These are phyloP conservation scores for Pyrgilauda ruficollis DNA, from an alignment of 2,113 vertebrate species.

Conservation along the genomic window DNA sequence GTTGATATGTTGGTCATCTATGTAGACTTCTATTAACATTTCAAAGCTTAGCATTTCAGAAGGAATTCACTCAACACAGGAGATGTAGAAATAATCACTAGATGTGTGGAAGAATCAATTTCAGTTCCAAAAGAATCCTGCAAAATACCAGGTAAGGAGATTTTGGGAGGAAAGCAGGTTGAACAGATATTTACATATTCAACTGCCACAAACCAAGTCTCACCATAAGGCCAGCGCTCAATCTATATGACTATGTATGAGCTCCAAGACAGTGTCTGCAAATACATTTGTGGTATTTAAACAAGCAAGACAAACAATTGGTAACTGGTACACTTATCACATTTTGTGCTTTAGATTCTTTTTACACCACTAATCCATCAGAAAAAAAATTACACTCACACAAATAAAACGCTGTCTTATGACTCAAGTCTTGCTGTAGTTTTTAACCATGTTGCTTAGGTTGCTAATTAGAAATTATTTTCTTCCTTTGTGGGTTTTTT, in stretches of 20 bases:
- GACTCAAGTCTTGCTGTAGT: neutral
- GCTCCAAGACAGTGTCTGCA: neutral
- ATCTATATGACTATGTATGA: neutral
- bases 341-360: neutral
- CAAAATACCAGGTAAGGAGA: neutral
- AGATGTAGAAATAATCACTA: neutral
- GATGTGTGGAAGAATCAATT: neutral
- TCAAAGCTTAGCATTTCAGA: neutral
- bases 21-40: neutral
- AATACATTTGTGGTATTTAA: neutral
- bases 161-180: fast-evolving
- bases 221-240: neutral
- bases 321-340: neutral
- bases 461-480: neutral
- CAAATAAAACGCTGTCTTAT: neutral
- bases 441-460: neutral
- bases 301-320: neutral
- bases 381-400: neutral
- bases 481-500: neutral
- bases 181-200: neutral
- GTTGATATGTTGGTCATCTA: neutral
- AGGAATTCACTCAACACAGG: neutral
- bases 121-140: neutral
- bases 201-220: neutral
- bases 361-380: neutral